These are phyloP conservation scores for Amphiprion percula DNA, from an alignment of 2,113 vertebrate genomes.

Conservation along the genomic window DNA sequence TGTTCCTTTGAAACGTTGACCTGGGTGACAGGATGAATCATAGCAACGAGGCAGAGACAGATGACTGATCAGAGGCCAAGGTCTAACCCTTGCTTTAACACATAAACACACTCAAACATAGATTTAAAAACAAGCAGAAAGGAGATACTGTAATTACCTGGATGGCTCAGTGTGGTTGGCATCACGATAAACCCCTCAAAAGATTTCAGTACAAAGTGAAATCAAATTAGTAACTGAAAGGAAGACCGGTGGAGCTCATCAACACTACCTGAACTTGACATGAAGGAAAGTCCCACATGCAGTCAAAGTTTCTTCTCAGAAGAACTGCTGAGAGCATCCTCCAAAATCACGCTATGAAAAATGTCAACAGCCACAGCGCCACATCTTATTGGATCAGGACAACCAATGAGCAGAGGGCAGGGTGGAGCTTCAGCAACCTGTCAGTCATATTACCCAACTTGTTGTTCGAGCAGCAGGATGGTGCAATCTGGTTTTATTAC, in stretches of 20 bases:
- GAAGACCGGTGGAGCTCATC: neutral
- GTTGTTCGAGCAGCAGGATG: constrained; percentile 25
- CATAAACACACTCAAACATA: neutral
- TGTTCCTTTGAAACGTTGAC: constrained; percentile 29
- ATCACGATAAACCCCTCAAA: neutral
- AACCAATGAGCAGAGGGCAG: constrained; percentile 31
- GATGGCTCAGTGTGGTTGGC: neutral
- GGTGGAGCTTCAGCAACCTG: constrained; percentile 7
- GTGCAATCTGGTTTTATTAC: constrained; percentile 33
- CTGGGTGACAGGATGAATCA: constrained; percentile 40
- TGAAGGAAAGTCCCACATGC: constrained; percentile 43
- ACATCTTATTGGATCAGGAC: constrained; percentile 26
- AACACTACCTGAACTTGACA: neutral
- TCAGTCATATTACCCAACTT: constrained; percentile 51
- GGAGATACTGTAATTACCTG: constrained; percentile 25
- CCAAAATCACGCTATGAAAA: neutral
- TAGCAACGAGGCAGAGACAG: neutral
- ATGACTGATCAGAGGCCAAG: neutral
- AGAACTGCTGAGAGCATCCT: constrained; percentile 35
- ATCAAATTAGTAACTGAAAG: neutral
- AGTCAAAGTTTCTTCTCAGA: constrained; percentile 22
- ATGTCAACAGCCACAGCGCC: neutral
- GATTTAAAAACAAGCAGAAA: constrained; percentile 2
- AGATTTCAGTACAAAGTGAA: neutral
- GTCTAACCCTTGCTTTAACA: neutral